Evolutionary conservation across 1,140 invertebrate species (phyloP), one percentile per base, ranked within the genome.

Genomic region (Hesperophylax magnus): DNA sequence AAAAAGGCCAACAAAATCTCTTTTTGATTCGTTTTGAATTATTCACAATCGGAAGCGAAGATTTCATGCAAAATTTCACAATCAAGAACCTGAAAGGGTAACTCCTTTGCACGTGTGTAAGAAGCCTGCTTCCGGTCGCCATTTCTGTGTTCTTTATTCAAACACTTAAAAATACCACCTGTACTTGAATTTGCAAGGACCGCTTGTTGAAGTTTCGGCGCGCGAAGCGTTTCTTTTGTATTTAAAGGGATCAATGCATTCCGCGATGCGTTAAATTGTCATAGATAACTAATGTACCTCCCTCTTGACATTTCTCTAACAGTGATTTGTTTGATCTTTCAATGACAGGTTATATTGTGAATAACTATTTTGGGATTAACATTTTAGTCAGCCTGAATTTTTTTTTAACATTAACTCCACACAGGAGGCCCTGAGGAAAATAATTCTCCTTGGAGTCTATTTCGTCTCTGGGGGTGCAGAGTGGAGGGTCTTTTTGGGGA

Each of bases 51-150:
- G 82, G 79, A 83, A 83, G 78, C 67, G 79, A 20, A 67, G 69
- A 80, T 83, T 78, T 78, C 79, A 78, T 58, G 79, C 60, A n/a
- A 67, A 60, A 56, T 71, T 75, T 39, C 61, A 74, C 53, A 65
- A 58, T 71, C 75, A 77, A 69, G 78, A 54, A 24, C 61, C 67
- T 14, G 18, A 79, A 74, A 69, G 52, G 67, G 67, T 61, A 61
- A 20, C n/a, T 75, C 77, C 80, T 80, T 78, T 83, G 82, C 82
- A 83, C 82, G 79, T 83, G 82, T 76, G 61, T 75, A 78, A 83
- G 61, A 80, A 69, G 72, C 79, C 63, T 74, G 78, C 82, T 83
- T 83, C 82, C 82, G 78, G 31, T 39, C 67, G 67, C 31, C 39
- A 71, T 47, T 14, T 71, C 31, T 2, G 39, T 6, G 31, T 24